Percentiles rank a stretch among this genome's conserved stretches.
Evolutionary conservation across 2,797 vertebrate species (phyloP).

Genomic region (Ambastaia sidthimunki): DNA sequence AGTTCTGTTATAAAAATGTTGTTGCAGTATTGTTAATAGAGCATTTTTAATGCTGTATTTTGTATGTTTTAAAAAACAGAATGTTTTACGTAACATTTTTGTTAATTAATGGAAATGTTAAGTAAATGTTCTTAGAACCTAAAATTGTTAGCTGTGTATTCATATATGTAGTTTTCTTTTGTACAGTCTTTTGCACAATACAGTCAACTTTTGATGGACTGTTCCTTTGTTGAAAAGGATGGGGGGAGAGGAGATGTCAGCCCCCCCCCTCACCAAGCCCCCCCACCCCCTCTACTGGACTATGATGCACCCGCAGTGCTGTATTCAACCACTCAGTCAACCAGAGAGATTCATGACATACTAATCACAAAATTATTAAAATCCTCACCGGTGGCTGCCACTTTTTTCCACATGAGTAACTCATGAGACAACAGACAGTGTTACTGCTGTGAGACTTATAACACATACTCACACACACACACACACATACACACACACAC

Average conservation of each 20-base stretch:
- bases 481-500: conserved; percentile 31
- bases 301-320: conserved; percentile 54
- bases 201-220: conserved; percentile 20
- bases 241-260: conserved; percentile 23
- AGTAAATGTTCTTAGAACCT: no score
- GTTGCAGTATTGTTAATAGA: no score
- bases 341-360: conserved; percentile 64
- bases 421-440: conserved; percentile 37
- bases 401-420: conserved; percentile 52
- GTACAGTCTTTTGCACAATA: conserved; percentile 44
- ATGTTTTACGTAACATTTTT: no score
- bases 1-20: no score
- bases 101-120: no score
- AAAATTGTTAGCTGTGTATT: no score
- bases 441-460: conserved; percentile 2
- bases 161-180: background rate
- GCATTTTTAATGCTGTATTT: no score
- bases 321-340: conserved; percentile 30
- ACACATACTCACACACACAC: conserved; percentile 54
- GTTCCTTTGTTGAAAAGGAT: conserved; percentile 60
- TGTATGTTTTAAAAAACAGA: no score
- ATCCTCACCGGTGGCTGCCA: conserved; percentile 68
- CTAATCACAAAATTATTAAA: conserved; percentile 76
- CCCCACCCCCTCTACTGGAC: conserved; percentile 19
- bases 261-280: background rate